Evolutionary conservation across 2,113 vertebrate genomes (phyloP).

Genomic region (Micromys minutus): DNA sequence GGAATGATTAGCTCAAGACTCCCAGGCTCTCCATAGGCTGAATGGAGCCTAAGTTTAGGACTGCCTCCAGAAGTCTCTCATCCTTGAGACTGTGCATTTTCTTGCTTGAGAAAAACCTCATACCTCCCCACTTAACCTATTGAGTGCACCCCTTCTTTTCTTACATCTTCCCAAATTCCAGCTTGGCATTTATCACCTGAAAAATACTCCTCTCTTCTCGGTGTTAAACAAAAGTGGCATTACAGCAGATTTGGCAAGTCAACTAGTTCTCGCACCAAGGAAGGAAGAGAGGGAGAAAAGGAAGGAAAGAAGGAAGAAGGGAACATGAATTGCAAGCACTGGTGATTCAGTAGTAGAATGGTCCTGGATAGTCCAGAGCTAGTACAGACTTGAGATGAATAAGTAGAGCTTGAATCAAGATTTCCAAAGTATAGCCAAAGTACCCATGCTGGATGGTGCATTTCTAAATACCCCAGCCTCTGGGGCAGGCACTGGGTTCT

Average conservation of each 20-base stretch:
- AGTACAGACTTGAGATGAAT: not conserved
- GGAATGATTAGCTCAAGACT: not conserved
- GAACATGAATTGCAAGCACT: no score
- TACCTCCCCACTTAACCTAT: not conserved
- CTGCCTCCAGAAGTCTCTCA: not conserved
- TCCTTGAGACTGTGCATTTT: not conserved
- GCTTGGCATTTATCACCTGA: not conserved
- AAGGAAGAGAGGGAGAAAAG: not conserved
- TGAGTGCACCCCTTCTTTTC: not conserved
- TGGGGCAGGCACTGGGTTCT: not conserved
- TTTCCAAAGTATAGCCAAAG: not conserved
- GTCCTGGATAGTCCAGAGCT: not conserved
- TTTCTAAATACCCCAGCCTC: not conserved
- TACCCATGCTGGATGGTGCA: not conserved
- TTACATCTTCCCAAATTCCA: not conserved
- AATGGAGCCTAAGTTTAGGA: not conserved
- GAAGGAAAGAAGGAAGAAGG: not conserved
- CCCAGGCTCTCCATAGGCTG: not conserved
- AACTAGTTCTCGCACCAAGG: not conserved
- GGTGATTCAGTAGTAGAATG: not conserved
- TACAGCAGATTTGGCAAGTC: not conserved
- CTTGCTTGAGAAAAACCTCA: not conserved
- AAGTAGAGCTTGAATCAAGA: not conserved
- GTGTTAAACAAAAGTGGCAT: not conserved
- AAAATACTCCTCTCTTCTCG: not conserved